Evolutionary conservation across 2,797 vertebrate genomes (phyloP).

Genomic region (Psittacula echo): DNA sequence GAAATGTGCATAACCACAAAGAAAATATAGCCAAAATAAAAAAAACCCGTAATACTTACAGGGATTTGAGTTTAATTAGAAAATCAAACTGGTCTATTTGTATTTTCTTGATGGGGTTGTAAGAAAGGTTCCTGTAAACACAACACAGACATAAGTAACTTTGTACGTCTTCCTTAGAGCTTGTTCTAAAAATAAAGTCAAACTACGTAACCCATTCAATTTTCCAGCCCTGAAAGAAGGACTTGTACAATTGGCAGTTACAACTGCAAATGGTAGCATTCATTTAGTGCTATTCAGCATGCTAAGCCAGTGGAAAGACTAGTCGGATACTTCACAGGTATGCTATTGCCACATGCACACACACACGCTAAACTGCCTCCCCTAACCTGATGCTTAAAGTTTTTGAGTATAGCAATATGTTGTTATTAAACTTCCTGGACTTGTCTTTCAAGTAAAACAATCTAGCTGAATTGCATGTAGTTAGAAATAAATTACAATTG

Average conservation of each 20-base stretch:
- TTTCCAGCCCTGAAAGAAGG: not conserved
- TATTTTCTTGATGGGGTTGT: slow-evolving; percentile 91
- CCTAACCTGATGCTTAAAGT: not conserved
- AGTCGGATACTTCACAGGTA: not conserved
- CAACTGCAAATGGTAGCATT: not conserved
- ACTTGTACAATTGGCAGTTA: not conserved
- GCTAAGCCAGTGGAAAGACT: not conserved
- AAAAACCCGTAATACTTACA: slow-evolving; percentile 84
- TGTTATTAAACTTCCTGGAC: not conserved
- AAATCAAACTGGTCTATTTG: slow-evolving; percentile 91
- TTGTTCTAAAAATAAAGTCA: not conserved
- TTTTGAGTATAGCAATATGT: not conserved
- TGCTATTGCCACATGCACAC: not conserved
- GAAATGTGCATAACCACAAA: not conserved
- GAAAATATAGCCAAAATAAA: not conserved
- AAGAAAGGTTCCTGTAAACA: slow-evolving; percentile 90
- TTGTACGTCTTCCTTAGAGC: not conserved
- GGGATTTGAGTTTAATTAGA: slow-evolving; percentile 89
- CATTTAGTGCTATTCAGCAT: not conserved
- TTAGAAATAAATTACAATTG: not conserved
- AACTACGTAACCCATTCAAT: not conserved
- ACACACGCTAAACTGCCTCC: too few relatives aligned
- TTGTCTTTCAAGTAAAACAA: not conserved
- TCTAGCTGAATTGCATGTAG: not conserved
- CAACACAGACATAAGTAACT: not conserved